These are phyloP conservation scores for Auanema freiburgensis DNA, from an alignment of 2,888 invertebrate genomes.

Conservation along the genomic window DNA sequence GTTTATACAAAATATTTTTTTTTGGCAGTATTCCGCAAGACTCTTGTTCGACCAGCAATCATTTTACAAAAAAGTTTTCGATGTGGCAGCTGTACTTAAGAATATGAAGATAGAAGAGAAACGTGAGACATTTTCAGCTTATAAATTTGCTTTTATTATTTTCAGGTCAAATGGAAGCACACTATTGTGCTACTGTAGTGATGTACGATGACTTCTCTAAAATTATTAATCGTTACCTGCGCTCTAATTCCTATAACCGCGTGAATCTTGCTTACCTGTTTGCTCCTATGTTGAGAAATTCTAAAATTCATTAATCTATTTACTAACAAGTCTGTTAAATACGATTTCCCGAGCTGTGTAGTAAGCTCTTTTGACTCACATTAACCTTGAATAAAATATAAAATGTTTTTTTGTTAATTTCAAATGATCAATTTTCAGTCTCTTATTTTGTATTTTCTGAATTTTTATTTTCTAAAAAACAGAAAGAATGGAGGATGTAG, in stretches of 20 bases:
- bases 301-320: too few species aligned
- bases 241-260: slow-evolving; percentile 40
- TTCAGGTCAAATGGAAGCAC: slow-evolving; percentile 12
- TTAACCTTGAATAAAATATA: too few species aligned
- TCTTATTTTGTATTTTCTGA: too few species aligned
- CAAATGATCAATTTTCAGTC: too few species aligned
- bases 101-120: slow-evolving; percentile 29
- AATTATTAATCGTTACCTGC: slow-evolving; percentile 30
- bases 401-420: too few species aligned
- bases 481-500: too few species aligned
- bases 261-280: slow-evolving; percentile 48
- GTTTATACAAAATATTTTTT: not conserved
- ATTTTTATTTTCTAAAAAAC: too few species aligned
- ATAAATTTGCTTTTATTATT: not conserved
- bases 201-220: slow-evolving; percentile 16
- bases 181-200: slow-evolving; percentile 13
- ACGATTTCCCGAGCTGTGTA: too few species aligned
- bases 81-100: slow-evolving; percentile 33
- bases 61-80: slow-evolving; percentile 48
- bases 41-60: slow-evolving; percentile 57
- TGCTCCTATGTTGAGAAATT: slow-evolving; percentile 40
- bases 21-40: slow-evolving; percentile 46
- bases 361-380: too few species aligned
- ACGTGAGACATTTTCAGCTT: slow-evolving; percentile 27
- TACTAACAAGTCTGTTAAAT: too few species aligned